Evolutionary conservation across 1,140 invertebrate species (phyloP).

Genomic region (Ditylenchus dipsaci): DNA sequence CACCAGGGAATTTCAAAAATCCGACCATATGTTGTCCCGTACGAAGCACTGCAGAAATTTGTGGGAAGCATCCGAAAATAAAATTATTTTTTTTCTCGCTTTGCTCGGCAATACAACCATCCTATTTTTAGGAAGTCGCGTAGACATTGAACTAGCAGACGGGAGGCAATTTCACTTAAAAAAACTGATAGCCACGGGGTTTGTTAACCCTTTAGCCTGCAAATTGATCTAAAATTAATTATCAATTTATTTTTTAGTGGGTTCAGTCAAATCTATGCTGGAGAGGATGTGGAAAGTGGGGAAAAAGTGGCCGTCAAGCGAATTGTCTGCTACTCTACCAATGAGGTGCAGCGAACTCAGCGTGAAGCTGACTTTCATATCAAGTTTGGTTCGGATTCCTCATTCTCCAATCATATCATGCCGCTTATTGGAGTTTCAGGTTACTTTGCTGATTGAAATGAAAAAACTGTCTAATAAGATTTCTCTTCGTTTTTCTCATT

Average conservation of each 20-base stretch:
- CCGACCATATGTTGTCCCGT: too few relatives aligned
- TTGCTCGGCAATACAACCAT: too few relatives aligned
- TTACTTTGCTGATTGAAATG: background rate
- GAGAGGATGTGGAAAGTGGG: constrained; percentile 21
- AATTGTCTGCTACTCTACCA: constrained; percentile 18
- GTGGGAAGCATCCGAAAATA: too few relatives aligned
- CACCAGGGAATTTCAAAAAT: too few relatives aligned
- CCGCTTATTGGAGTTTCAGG: background rate
- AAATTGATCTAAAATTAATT: background rate
- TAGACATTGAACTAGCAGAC: constrained; percentile 28
- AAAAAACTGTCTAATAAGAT: too few relatives aligned
- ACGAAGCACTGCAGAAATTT: too few relatives aligned
- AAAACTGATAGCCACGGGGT: constrained; percentile 25
- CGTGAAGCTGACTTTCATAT: constrained; percentile 15
- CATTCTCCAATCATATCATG: background rate
- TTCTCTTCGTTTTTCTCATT: too few relatives aligned
- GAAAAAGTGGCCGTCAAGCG: constrained; percentile 32
- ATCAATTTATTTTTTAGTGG: constrained; percentile 17
- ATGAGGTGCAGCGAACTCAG: constrained; percentile 13
- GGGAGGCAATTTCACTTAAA: constrained; percentile 20
- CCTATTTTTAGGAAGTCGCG: constrained; percentile 26
- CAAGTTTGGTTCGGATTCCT: background rate
- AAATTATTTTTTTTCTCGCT: too few relatives aligned
- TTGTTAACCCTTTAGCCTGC: background rate
- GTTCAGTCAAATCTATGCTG: constrained; percentile 33